Evolutionary conservation across 2,113 vertebrate genomes (phyloP), one percentile per base, ranked within the genome.

Genomic region (Thermophis baileyi): DNA sequence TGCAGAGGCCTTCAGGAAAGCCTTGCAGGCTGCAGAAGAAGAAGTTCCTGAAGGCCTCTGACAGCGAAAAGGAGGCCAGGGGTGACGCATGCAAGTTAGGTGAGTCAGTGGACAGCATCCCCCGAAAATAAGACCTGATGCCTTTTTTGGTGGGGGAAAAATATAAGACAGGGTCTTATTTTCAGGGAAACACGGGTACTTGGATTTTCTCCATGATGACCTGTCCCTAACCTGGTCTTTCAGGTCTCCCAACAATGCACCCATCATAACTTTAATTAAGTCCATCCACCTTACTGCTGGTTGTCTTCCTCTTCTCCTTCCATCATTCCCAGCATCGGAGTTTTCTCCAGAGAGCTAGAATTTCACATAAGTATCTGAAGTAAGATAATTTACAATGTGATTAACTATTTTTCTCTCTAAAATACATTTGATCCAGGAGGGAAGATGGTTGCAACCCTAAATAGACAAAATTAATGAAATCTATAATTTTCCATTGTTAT

Each of bases 391-490:
- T 55, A 25, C 88, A 89, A 24, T 55, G 4, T 16, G 24, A 55
- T 74, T 35, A n/a, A 85, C 35, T 85, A 30, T 9, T 30, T 20
- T 40, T 27, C 9, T 20, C 40, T 69, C 89, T 85, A 92, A 6
- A 86, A 81, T 7, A 20, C 30, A 6, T 92, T 93, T 95, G 50
- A 47, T 46, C 91, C 53, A 85, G 53, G 89, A 63, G 91, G 0
- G 57, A 87, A n/a, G 22, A 0, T 93, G 49, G 91, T 93, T 90
- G 40, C 1, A 94, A 93, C 47, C 7, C 0, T 89, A 92, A 63
- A 89, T 95, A 89, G 94, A 91, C 94, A 91, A 91, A 93, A 93
- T 24, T 86, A 35, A 89, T 87, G 49, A 50, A 87, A 93, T 90
- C 14, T 74, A 25, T 92, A 24, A 46, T 54, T 81, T 27, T 60